phyloP scores from a whole-genome alignment of 2,797 vertebrate genomes.

The Melanotaenia trifasciata region DNA sequence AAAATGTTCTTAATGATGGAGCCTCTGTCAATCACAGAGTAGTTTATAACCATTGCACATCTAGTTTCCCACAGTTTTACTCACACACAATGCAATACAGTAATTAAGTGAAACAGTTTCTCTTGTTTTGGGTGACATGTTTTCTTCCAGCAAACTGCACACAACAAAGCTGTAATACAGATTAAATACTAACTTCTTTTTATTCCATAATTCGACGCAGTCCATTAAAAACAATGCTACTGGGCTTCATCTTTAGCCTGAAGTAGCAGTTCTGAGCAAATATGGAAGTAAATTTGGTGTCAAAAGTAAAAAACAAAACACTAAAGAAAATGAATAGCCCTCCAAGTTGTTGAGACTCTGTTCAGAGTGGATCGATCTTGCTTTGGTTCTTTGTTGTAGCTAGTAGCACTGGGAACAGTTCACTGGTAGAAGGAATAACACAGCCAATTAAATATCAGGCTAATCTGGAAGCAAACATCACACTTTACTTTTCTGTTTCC shows the following conservation, averaged over 20 bases:
- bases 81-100: neutral
- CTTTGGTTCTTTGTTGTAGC: neutral
- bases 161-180: neutral
- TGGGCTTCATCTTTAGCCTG: neutral
- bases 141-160: neutral
- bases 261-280: neutral
- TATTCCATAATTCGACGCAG: neutral
- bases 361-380: neutral
- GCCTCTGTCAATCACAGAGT: neutral
- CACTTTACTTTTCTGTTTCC: neutral
- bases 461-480: neutral
- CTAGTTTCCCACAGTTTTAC: neutral
- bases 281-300: neutral
- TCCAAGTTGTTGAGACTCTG: neutral
- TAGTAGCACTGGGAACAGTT: neutral
- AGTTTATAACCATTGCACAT: neutral
- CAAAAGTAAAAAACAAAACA: neutral
- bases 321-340: neutral
- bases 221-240: neutral
- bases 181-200: neutral
- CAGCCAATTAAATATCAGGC: neutral
- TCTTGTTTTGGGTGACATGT: neutral
- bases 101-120: neutral
- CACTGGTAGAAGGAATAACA: neutral
- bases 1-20: neutral